These are phyloP conservation scores for Drosophila kohkoa DNA, from an alignment of 1,140 invertebrate genomes.

Conservation along the genomic window DNA sequence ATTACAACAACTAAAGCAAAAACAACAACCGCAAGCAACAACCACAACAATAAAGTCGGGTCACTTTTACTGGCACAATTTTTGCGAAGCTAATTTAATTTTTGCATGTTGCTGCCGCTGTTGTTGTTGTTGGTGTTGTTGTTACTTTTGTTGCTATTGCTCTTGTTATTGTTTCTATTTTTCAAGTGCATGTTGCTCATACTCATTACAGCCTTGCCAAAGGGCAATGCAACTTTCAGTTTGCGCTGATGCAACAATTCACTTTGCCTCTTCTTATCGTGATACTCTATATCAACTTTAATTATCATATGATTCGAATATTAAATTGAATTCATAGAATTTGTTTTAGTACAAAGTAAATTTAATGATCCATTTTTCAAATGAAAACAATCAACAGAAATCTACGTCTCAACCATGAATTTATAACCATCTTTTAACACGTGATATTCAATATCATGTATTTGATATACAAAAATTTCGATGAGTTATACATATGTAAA, in stretches of 20 bases:
- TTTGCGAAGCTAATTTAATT: constrained; percentile 58
- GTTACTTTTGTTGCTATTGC: constrained; percentile 2
- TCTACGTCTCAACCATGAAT: too few species aligned
- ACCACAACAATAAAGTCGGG: constrained; percentile 21
- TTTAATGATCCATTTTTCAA: too few species aligned
- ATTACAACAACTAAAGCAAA: constrained; percentile 46
- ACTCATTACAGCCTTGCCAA: constrained; percentile 20
- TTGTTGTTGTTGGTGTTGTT: constrained; percentile 5
- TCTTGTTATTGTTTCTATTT: constrained; percentile 15
- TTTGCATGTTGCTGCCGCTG: constrained; percentile 18
- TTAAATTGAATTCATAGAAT: too few species aligned
- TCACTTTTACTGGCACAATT: constrained; percentile 67
- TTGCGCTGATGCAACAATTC: constrained; percentile 11
- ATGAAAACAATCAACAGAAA: too few species aligned
- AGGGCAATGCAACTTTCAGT: constrained; percentile 18
- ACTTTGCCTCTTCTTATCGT: not conserved
- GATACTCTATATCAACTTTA: not conserved
- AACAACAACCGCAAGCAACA: constrained; percentile 30
- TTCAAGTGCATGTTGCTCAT: constrained; percentile 49
- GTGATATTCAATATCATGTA: too few species aligned
- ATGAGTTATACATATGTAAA: too few species aligned
- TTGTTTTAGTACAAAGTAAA: too few species aligned
- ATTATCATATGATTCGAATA: too few species aligned
- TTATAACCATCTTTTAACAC: too few species aligned
- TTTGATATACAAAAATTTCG: too few species aligned